Evolutionary conservation across 2,797 vertebrate genomes (phyloP).

Genomic region (Odontamblyopus rebecca): DNA sequence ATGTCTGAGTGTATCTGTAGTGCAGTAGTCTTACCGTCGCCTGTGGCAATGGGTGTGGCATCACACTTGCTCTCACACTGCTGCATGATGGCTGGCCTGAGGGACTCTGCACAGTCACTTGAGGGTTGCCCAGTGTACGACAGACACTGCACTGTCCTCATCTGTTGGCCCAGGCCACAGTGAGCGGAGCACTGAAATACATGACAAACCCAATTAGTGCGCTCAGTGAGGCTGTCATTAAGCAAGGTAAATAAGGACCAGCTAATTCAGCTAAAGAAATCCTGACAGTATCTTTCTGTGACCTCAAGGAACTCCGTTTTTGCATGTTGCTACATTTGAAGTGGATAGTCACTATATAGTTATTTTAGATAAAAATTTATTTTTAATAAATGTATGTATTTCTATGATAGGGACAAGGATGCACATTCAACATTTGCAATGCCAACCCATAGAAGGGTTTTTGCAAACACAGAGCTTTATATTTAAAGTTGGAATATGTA

Average conservation of each 20-base stretch:
- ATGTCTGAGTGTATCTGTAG: not conserved
- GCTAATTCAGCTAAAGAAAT: slow-evolving; percentile 18
- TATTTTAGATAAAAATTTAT: no score
- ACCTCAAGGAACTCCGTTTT: not conserved
- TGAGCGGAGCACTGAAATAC: slow-evolving; percentile 92
- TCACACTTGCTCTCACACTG: slow-evolving; percentile 99
- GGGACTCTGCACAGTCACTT: slow-evolving; percentile 85
- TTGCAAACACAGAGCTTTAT: no score
- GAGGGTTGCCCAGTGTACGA: slow-evolving; percentile 96
- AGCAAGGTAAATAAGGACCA: slow-evolving; percentile 21
- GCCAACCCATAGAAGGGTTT: no score
- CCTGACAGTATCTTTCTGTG: slow-evolving; percentile 27
- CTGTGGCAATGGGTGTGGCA: slow-evolving; percentile 87
- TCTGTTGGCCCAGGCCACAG: slow-evolving; percentile 96
- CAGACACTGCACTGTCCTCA: slow-evolving; percentile 93
- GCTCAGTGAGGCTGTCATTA: not conserved
- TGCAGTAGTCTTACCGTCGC: slow-evolving; percentile 85
- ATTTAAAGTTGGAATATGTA: no score
- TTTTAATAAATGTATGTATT: no score
- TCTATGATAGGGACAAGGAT: no score
- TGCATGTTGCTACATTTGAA: slow-evolving; percentile 1
- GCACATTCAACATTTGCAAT: no score
- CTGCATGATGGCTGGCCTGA: slow-evolving; percentile 90
- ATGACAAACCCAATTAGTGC: not conserved
- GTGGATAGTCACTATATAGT: not conserved